These are phyloP conservation scores for Neogobius melanostomus DNA, from an alignment of 2,113 vertebrate genomes.

Conservation along the genomic window DNA sequence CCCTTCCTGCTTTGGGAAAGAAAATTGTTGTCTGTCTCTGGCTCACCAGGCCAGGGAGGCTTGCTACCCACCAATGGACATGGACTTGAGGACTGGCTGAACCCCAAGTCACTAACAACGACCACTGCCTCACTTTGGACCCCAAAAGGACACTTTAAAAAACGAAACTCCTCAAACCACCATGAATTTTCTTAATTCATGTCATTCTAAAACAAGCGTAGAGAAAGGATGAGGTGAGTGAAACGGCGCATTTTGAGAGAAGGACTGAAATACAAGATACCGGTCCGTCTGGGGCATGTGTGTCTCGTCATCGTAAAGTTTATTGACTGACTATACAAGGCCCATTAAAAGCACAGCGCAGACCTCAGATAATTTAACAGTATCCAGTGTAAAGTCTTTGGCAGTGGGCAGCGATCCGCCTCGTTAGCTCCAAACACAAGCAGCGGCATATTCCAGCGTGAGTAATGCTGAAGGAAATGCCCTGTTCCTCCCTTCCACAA, in stretches of 20 bases:
- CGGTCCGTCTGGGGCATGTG: slow-evolving; percentile 4
- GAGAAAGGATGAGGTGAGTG: slow-evolving; percentile 17
- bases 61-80: no score
- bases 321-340: slow-evolving; percentile 27
- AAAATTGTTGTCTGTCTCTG: no score
- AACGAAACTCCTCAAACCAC: no score
- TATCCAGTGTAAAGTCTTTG: slow-evolving; percentile 54
- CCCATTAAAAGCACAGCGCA: slow-evolving; percentile 38
- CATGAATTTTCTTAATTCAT: no score
- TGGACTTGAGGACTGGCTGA: no score
- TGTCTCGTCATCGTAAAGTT: slow-evolving; percentile 39
- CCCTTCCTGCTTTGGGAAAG: no score
- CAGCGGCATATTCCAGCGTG: slow-evolving; percentile 52
- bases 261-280: slow-evolving; percentile 46
- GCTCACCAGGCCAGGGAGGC: no score
- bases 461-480: slow-evolving; percentile 54
- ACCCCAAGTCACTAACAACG: no score
- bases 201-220: not conserved
- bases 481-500: slow-evolving; percentile 10
- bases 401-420: slow-evolving; percentile 45
- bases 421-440: slow-evolving; percentile 51
- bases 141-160: no score
- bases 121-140: no score
- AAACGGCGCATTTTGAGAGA: slow-evolving; percentile 28
- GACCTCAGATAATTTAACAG: slow-evolving; percentile 56